Evolutionary conservation across 2,888 invertebrate species (phyloP), one percentile per base, ranked within the genome.

Genomic region (Phaedon cochleariae): DNA sequence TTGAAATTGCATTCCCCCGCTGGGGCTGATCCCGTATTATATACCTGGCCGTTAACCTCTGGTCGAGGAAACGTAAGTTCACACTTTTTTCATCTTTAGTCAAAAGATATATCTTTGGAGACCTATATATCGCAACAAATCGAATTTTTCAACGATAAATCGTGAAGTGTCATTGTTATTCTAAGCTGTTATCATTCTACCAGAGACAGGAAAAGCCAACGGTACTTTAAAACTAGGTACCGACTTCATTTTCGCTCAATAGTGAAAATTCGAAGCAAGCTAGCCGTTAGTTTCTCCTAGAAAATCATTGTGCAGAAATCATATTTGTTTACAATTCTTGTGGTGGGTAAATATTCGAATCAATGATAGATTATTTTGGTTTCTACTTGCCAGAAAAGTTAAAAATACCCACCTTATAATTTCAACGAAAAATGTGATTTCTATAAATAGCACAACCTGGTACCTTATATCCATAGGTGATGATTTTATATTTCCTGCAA

Each of bases 1-100:
- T 90, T 97, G 86, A 92, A 94, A 87, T 90, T 98, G 86, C 96
- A 96, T 87, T 97, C 97, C 86, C 97, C 97, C 85, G 96, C 95
- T 86, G 97, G 97, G 87, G 93, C 94, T 82, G 97, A 97, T 86
- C 92, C 96, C 83, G 94, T 96, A 85, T 90, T 95, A 85, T 97
- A 97, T 88, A 90, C 92, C 86, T 98, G 97, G 97, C 97, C 97
- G 83, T 90, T 96, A 84, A 93, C 94, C 87, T 90, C 92, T 84
- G 95, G 95, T 86, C 90, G 91, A 85, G 92, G 92, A 87, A 90
- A 90, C 87, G 93, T 93, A 87, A 88, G 88, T 85, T 76, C 72
- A 72, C 65, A 70, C 72, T 73, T 57, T 72, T 54, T 12, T 34
- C 60, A 65, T 31, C 21, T 58, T 41, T 55, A 52, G 21, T 53